A percentile compares a stretch with the other conserved stretches of the same genome.
phyloP scores from a whole-genome alignment of 23 tunicate species.

The Aplidium turbinatum region DNA sequence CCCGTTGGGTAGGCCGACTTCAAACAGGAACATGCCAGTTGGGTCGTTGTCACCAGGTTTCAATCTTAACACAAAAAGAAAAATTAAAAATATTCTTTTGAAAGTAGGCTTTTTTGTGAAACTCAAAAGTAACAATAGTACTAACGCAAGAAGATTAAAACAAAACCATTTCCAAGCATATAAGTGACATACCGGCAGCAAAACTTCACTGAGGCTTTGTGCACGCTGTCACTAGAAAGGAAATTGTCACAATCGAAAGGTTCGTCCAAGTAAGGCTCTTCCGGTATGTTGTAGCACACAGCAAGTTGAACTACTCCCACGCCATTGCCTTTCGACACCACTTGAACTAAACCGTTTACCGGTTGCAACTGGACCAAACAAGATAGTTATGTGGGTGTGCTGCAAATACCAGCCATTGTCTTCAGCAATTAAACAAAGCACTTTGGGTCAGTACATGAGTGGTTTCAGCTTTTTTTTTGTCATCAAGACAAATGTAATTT shows the following conservation, averaged over 20 bases:
- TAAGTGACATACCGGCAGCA: slow-evolving; percentile 37
- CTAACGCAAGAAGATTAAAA: no score
- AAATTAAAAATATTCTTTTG: neutral
- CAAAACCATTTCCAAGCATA: neutral
- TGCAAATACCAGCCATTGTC: no score
- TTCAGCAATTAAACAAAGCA: neutral
- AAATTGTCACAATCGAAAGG: slow-evolving; percentile 24
- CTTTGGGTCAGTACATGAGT: neutral
- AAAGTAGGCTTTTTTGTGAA: no score
- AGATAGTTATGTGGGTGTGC: no score
- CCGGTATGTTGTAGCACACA: slow-evolving; percentile 41
- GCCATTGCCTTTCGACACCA: slow-evolving; percentile 9
- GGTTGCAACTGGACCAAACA: neutral
- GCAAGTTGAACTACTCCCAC: slow-evolving; percentile 30
- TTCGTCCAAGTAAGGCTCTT: slow-evolving; percentile 14
- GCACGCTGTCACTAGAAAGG: neutral
- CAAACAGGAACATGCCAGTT: slow-evolving; percentile 45
- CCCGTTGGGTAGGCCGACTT: slow-evolving; percentile 28
- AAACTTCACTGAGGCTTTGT: slow-evolving; percentile 20
- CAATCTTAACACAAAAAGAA: slow-evolving; percentile 3
- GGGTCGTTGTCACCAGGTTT: neutral
- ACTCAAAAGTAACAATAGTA: no score
- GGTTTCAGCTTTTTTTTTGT: neutral
- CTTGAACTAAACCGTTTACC: neutral
- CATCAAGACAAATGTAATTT: no score